These are phyloP conservation scores for Hydrozoanthus gracilis DNA, from an alignment of 92 coral and sea anemone species.

Conservation along the genomic window DNA sequence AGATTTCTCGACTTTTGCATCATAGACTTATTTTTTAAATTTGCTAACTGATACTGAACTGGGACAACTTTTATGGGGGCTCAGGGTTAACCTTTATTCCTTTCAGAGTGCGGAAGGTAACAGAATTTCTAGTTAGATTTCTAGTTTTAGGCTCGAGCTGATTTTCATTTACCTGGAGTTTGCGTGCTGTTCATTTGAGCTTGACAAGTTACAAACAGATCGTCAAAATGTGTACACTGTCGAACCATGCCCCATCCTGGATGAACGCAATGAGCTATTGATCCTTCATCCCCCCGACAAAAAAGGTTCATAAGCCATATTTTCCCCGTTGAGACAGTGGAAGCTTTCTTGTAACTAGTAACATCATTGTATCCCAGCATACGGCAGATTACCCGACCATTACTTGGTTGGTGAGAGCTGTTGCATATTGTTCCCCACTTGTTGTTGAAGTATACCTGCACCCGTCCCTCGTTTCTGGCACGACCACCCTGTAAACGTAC, in stretches of 20 bases:
- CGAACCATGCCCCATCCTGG: conserved; percentile 30
- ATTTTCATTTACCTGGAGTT: not conserved
- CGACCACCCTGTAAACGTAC: conserved; percentile 32
- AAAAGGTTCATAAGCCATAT: conserved; percentile 22
- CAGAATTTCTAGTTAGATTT: too few relatives aligned
- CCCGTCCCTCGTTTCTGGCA: conserved; percentile 4
- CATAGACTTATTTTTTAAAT: too few relatives aligned
- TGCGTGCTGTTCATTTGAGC: not conserved
- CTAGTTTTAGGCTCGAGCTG: not conserved
- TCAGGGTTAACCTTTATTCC: too few relatives aligned
- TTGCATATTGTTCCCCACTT: conserved; percentile 35
- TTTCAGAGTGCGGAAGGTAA: too few relatives aligned
- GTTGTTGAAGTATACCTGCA: conserved; percentile 7
- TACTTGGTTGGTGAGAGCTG: not conserved
- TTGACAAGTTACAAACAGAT: conserved; percentile 4
- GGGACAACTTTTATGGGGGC: too few relatives aligned
- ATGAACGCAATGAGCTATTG: conserved; percentile 35
- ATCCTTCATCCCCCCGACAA: conserved; percentile 21
- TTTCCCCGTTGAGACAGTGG: not conserved
- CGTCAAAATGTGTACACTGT: not conserved
- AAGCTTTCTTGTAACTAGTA: not conserved
- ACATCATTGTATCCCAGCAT: conserved; percentile 18
- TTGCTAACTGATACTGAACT: too few relatives aligned
- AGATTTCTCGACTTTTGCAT: too few relatives aligned
- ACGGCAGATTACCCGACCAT: conserved; percentile 37